phyloP scores from a whole-genome alignment of 92 coral and sea anemone species.

The Siderastrea siderea region DNA sequence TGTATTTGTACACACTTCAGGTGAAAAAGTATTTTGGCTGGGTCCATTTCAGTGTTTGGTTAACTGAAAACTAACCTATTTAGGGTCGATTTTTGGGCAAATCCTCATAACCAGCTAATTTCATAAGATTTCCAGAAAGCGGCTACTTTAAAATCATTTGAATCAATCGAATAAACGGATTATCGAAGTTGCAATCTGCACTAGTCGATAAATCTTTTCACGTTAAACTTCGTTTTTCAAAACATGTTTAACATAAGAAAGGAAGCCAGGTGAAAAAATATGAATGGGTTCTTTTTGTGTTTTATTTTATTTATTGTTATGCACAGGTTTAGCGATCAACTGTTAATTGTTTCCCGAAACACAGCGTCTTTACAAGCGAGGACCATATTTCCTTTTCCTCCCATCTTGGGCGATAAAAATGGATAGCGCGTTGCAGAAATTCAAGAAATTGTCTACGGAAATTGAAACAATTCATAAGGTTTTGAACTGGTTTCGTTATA shows the following conservation, averaged over 20 bases:
- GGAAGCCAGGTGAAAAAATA: neutral
- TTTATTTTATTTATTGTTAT: too few relatives aligned
- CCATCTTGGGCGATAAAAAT: neutral
- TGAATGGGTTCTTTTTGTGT: neutral
- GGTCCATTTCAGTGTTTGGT: too few relatives aligned
- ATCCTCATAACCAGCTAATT: too few relatives aligned
- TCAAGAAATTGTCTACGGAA: slow-evolving; percentile 4
- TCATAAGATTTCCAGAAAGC: too few relatives aligned
- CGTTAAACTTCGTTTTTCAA: neutral
- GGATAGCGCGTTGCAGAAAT: neutral
- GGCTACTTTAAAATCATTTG: neutral
- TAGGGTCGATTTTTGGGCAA: too few relatives aligned
- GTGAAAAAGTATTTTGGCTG: too few relatives aligned
- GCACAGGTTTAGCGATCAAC: neutral
- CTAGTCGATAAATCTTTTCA: neutral
- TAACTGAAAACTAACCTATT: too few relatives aligned
- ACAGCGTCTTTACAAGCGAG: too few relatives aligned
- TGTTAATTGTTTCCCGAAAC: too few relatives aligned
- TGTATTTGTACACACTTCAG: too few relatives aligned
- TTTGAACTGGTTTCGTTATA: neutral
- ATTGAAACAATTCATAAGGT: neutral
- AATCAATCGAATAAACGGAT: too few relatives aligned
- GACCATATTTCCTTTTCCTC: neutral
- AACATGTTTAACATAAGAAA: neutral
- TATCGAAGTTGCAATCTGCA: neutral